Conservation (phyloP, 1,140 invertebrate genomes). For the Himalopsyche phryganea region DNA sequence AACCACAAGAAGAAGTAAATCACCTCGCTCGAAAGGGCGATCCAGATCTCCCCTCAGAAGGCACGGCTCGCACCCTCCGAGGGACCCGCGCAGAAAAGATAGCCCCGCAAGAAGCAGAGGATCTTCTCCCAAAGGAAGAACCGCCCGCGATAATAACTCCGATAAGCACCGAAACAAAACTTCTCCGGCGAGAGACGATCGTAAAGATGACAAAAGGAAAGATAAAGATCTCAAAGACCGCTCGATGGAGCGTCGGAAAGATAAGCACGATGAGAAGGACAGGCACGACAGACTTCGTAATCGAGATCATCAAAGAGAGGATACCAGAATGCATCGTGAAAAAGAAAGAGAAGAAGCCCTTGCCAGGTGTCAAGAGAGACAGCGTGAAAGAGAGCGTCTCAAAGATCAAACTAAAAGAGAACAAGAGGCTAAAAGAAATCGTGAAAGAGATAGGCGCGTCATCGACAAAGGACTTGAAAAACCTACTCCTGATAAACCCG, state of each 20-base stretch:
- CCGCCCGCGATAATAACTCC: constrained; percentile 42
- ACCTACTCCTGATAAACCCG: constrained; percentile 52
- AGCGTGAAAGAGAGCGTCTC: constrained; percentile 60
- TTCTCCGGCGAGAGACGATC: constrained; percentile 43
- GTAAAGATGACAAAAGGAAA: constrained; percentile 40
- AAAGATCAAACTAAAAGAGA: constrained; percentile 49
- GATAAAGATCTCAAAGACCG: constrained; percentile 49
- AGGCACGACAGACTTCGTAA: constrained; percentile 53
- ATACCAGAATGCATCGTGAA: constrained; percentile 52
- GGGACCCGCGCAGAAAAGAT: constrained; percentile 48
- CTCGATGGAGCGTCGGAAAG: constrained; percentile 50
- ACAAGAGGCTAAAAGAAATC: constrained; percentile 41
- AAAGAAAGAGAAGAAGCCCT: constrained; percentile 58
- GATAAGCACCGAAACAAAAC: constrained; percentile 46
- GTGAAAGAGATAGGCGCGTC: constrained; percentile 40
- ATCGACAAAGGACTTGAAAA: constrained; percentile 51
- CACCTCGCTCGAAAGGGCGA: constrained; percentile 43
- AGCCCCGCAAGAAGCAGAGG: constrained; percentile 50
- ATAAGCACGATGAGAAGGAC: constrained; percentile 53
- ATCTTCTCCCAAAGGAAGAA: constrained; percentile 48
- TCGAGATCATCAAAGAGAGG: constrained; percentile 40
- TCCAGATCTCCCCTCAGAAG: constrained; percentile 44
- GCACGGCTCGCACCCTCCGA: constrained; percentile 45
- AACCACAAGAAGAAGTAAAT: constrained; percentile 42
- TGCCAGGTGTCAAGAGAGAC: constrained; percentile 55